Percentiles rank a stretch among this genome's conserved stretches.
phyloP scores from a whole-genome alignment of 2,113 vertebrate species.

The Heliornis fulica region DNA sequence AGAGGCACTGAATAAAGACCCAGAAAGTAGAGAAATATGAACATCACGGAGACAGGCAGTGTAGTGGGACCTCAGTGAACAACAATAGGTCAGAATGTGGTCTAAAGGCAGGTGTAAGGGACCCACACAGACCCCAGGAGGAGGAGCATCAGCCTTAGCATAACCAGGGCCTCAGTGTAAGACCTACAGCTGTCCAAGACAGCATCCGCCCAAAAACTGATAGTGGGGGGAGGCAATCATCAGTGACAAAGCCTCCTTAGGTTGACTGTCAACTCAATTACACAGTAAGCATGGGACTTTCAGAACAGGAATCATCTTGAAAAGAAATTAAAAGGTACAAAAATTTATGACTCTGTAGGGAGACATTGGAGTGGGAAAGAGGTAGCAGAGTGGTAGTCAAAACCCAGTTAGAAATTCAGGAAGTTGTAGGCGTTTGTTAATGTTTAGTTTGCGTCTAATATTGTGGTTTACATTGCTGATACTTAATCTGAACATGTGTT shows the following conservation, averaged over 20 bases:
- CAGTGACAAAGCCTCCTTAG: neutral
- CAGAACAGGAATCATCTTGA: neutral
- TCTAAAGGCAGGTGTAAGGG: neutral
- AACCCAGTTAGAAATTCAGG: neutral
- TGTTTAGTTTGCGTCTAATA: neutral
- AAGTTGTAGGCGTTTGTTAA: accelerated
- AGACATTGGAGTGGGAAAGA: neutral
- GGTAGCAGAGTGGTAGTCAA: neutral
- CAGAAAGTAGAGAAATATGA: neutral
- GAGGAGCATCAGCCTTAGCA: neutral
- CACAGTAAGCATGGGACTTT: neutral
- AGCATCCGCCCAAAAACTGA: neutral
- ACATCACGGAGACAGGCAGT: accelerated
- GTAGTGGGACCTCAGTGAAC: accelerated
- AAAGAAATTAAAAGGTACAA: neutral
- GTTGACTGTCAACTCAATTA: neutral
- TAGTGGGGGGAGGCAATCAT: neutral
- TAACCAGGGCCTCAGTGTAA: neutral
- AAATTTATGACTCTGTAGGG: neutral
- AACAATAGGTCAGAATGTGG: accelerated
- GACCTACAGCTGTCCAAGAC: neutral
- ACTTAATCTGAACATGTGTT: neutral
- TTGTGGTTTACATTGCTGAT: neutral
- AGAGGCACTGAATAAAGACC: too few relatives aligned
- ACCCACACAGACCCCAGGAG: neutral